Base-by-base conservation (phyloP, 2,888 invertebrate species). In the Dasypolia templi region DNA sequence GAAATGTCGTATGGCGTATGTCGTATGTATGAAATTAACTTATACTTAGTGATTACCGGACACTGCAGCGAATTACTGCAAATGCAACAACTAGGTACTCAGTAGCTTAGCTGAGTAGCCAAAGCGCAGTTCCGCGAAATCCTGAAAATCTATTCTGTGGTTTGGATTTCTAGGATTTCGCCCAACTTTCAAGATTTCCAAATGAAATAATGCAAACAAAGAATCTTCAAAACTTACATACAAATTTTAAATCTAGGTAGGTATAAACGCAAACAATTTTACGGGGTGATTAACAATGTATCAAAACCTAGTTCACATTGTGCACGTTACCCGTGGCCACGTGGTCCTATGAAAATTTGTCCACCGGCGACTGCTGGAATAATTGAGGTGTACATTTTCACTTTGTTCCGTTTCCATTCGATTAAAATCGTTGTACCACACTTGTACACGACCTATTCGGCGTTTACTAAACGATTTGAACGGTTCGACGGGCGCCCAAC, bases 371-470 rank as follows among this genome's bases (percentile, higher is more conserved):
- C 91, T 90, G 94, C 91, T 93, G 93, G 95, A 96, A 95, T 96
- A 96, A 96, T 96, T 96, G 96, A 96, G 96, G 96, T 96, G 96
- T 95, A 95, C 95, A 96, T 95, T 96, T 96, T 95, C 96, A 95
- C 95, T 95, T 96, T 96, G 95, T 95, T 95, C 95, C 94, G 95
- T 95, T 95, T 96, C 96, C 96, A 95, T 95, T 95, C 95, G 96
- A 96, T 96, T 96, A 95, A 96, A 95, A 96, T 93, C 93, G 95
- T 93, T 95, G 95, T 95, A 95, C 95, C 93, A 92, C 95, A 93
- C 94, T 94, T 95, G 94, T 95, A 95, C 92, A 92, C 93, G 91
- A 93, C 94, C 95, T 95, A 94, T 95, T 95, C 95, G 95, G 94
- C 93, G 95, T 94, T 95, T 95, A 96, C 95, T 95, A 95, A 96